These are phyloP conservation scores for Ceuthmochares aereus DNA, from an alignment of 2,113 vertebrate species.

Conservation along the genomic window DNA sequence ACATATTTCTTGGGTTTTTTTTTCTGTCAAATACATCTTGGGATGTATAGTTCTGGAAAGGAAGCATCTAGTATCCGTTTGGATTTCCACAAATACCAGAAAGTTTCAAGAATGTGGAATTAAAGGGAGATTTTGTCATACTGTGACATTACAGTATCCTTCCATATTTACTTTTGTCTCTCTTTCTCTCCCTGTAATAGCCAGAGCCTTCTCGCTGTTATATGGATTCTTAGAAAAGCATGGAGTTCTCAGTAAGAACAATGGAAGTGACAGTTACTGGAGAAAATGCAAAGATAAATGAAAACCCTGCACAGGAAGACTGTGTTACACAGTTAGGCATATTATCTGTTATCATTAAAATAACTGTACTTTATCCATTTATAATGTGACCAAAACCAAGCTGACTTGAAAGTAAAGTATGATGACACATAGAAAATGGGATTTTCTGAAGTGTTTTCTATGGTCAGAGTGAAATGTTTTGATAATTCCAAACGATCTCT, in stretches of 20 bases:
- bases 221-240: background rate
- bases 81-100: background rate
- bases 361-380: background rate
- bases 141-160: background rate
- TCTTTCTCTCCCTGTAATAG: background rate
- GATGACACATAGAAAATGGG: background rate
- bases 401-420: background rate
- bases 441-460: background rate
- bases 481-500: background rate
- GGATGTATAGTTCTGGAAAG: background rate
- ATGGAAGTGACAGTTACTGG: background rate
- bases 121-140: background rate
- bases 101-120: background rate
- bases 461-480: background rate
- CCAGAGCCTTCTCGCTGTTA: background rate
- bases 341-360: conserved; percentile 39
- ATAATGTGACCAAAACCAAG: background rate
- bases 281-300: background rate
- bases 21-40: background rate
- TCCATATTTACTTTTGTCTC: background rate
- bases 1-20: accelerated
- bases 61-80: background rate
- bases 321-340: background rate
- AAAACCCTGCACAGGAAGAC: background rate
- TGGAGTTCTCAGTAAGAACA: background rate